Evolutionary conservation across 2,888 invertebrate species (phyloP).

Genomic region (Erebia palarica): DNA sequence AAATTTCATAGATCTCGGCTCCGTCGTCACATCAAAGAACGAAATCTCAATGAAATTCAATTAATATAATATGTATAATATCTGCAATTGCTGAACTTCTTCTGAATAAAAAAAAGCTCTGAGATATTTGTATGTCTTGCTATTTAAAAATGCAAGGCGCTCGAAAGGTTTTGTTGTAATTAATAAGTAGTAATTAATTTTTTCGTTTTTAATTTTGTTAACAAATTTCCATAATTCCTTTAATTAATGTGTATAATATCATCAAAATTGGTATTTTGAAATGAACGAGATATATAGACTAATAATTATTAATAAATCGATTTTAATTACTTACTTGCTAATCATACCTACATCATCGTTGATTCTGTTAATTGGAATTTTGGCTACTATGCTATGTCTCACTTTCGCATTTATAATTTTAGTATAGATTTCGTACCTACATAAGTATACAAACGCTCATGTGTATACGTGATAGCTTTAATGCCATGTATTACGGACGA

Average conservation of each 20-base stretch:
- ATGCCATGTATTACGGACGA: constrained; percentile 41
- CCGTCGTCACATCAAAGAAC: no score
- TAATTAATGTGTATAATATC: not conserved
- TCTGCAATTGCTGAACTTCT: no score
- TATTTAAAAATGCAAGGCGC: not conserved
- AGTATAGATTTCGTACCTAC: no score
- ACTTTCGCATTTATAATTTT: no score
- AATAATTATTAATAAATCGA: not conserved
- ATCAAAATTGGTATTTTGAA: not conserved
- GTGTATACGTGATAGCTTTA: constrained; percentile 34
- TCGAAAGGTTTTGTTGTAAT: not conserved
- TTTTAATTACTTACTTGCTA: not conserved
- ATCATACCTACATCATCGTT: not conserved
- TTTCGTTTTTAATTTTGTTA: not conserved
- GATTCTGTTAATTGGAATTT: no score
- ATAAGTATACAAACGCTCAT: constrained; percentile 21
- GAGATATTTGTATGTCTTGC: not conserved
- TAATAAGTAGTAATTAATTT: not conserved
- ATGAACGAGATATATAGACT: not conserved
- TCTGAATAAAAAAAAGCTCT: no score
- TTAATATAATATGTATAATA: no score
- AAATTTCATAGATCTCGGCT: no score
- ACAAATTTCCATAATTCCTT: not conserved
- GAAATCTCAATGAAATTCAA: no score
- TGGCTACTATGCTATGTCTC: no score